Conservation (phyloP, 2,797 vertebrate species). For the Malacoraja senta region DNA sequence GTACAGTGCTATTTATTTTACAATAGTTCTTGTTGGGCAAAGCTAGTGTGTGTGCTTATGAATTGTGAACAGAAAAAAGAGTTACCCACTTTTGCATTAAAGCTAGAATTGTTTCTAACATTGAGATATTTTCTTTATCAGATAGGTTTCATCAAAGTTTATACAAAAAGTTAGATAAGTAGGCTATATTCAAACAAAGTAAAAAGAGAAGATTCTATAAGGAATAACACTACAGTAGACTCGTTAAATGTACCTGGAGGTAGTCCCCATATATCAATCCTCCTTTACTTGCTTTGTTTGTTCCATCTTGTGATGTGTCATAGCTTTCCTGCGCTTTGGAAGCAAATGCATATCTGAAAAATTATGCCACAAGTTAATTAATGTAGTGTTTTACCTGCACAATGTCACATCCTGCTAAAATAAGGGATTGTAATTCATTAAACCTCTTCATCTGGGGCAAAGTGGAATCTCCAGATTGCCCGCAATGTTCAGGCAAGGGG, state of each 20-base stretch:
- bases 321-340: neutral
- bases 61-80: too few species aligned
- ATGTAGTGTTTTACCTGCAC: neutral
- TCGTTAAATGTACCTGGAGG: constrained; percentile 66
- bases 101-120: neutral
- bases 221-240: neutral
- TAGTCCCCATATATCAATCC: constrained; percentile 83
- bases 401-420: neutral
- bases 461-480: too few species aligned
- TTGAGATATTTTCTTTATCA: neutral
- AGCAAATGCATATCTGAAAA: constrained; percentile 2
- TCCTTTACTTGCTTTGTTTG: constrained; percentile 79
- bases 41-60: too few species aligned
- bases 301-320: constrained; percentile 69
- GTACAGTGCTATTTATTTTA: too few species aligned
- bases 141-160: neutral
- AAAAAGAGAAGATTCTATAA: neutral
- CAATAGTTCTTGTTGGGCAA: too few species aligned
- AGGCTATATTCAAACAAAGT: neutral
- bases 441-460: too few species aligned
- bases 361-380: neutral
- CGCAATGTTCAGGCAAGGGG: too few species aligned
- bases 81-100: too few species aligned
- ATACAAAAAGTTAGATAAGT: neutral
- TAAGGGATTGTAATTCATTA: neutral